phyloP scores from a whole-genome alignment of 2,888 invertebrate genomes.

The Cephalotes varians region DNA sequence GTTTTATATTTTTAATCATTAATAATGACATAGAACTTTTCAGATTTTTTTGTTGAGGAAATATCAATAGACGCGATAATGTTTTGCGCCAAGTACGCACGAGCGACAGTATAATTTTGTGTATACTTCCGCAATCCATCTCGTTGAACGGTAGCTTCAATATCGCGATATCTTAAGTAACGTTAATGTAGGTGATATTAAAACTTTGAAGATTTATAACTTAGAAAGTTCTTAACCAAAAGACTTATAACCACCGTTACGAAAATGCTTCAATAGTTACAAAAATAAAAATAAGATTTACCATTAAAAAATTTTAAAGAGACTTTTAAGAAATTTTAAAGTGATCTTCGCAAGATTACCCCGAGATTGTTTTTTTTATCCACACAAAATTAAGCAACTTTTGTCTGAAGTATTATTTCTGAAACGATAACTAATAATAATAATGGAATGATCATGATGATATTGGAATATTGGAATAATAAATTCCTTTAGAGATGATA shows the following conservation, averaged over 20 bases:
- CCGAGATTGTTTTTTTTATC: not conserved
- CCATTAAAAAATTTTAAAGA: not conserved
- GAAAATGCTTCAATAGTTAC: not conserved
- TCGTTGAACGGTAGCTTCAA: not conserved
- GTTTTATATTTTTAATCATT: not conserved
- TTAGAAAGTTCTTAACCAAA: not conserved
- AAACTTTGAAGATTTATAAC: slow-evolving; percentile 14
- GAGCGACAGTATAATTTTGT: no score
- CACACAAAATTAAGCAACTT: not conserved
- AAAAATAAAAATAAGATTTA: not conserved
- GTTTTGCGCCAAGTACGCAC: not conserved
- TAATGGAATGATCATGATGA: not conserved
- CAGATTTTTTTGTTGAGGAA: not conserved
- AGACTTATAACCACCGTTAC: not conserved
- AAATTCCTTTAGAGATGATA: not conserved
- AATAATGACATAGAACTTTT: not conserved
- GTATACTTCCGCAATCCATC: not conserved
- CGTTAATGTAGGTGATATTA: not conserved
- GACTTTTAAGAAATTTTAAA: no score
- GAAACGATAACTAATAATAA: not conserved
- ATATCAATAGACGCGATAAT: not conserved
- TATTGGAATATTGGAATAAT: not conserved
- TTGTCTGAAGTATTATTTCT: not conserved
- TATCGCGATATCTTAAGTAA: not conserved
- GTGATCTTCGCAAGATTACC: not conserved